Evolutionary conservation across 2,888 invertebrate genomes (phyloP).

Genomic region (Yponomeuta malinellus): DNA sequence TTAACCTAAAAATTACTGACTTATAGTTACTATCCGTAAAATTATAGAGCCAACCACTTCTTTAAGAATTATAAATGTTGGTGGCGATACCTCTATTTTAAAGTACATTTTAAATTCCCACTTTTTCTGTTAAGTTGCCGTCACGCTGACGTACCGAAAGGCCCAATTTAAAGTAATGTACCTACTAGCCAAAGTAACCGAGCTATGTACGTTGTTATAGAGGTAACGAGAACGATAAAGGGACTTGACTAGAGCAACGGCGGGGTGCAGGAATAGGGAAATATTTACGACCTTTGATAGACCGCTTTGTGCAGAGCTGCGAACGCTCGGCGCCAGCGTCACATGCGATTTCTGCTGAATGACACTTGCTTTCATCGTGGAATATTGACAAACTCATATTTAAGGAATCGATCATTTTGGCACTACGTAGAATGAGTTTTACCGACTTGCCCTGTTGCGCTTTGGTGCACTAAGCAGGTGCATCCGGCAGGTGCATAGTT

Average conservation of each 20-base stretch:
- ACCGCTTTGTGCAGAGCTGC: conserved; percentile 54
- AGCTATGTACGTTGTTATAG: not conserved
- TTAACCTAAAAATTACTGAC: not conserved
- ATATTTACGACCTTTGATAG: conserved; percentile 70
- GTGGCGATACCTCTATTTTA: no score
- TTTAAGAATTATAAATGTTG: no score
- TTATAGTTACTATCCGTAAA: no score
- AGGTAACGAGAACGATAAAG: conserved; percentile 30
- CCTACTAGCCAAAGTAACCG: not conserved
- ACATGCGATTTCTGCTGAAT: not conserved
- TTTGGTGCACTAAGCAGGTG: not conserved
- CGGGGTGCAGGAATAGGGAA: conserved; percentile 46
- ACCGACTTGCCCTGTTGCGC: not conserved
- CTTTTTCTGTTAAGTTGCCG: no score
- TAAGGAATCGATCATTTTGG: conserved; percentile 2
- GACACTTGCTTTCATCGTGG: conserved; percentile 1
- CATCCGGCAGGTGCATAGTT: no score
- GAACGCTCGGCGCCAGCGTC: conserved; percentile 20
- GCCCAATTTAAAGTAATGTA: not conserved
- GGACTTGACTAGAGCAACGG: conserved; percentile 46
- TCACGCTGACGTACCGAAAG: no score
- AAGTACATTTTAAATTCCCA: no score
- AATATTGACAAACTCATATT: conserved; percentile 12
- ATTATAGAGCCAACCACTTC: no score
- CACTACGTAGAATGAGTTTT: not conserved